Conservation (phyloP, 37 sponge, comb jelly and placozoan species). For the Haliclona indistincta region DNA sequence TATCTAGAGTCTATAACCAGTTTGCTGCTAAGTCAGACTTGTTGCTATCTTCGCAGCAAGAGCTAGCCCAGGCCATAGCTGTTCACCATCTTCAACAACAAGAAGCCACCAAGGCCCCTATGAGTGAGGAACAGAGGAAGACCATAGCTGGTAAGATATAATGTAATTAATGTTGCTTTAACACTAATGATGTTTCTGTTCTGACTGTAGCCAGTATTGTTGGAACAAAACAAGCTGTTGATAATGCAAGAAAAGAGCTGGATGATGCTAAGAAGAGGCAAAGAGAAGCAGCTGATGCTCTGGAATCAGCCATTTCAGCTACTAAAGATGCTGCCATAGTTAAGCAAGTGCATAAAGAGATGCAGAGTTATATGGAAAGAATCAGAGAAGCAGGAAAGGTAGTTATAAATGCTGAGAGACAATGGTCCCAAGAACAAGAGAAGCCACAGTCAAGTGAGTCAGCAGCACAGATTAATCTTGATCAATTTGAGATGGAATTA, state of each 20-base stretch:
- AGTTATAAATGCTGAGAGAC: too few relatives aligned
- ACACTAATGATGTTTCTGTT: background rate
- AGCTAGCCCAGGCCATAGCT: background rate
- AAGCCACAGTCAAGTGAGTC: too few relatives aligned
- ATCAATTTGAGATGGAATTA: too few relatives aligned
- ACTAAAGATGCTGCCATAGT: background rate
- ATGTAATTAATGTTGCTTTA: background rate
- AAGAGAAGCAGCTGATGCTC: background rate
- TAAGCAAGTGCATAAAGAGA: background rate
- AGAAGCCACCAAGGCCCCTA: background rate
- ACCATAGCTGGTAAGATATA: background rate
- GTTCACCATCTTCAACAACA: background rate
- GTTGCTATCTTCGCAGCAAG: background rate
- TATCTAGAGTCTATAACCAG: background rate
- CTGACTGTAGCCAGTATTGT: background rate
- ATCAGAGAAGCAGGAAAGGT: background rate
- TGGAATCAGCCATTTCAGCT: background rate
- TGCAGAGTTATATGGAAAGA: background rate
- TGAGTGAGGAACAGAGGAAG: background rate
- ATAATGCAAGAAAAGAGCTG: conserved; percentile 5
- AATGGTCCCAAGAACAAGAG: too few relatives aligned
- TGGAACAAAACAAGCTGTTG: conserved; percentile 16
- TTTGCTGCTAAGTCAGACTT: background rate
- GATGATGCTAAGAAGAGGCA: conserved; percentile 1
- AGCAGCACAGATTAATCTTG: too few relatives aligned